Evolutionary conservation across 2,888 invertebrate genomes (phyloP).

Genomic region (Ctenicera cuprea): DNA sequence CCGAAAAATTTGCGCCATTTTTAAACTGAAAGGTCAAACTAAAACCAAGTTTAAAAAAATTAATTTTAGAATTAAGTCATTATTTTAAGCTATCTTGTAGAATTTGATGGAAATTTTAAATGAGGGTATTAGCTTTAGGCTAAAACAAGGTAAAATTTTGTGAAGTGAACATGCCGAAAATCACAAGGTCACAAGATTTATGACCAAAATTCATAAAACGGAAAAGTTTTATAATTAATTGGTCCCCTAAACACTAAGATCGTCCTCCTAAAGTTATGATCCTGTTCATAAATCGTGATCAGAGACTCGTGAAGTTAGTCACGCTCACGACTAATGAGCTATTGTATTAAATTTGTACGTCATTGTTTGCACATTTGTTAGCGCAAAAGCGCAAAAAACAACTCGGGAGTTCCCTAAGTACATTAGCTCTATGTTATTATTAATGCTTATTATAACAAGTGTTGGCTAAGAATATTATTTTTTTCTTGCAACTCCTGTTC

Average conservation of each 20-base stretch:
- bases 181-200: too few relatives aligned
- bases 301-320: conserved; percentile 1
- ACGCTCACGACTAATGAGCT: conserved; percentile 3
- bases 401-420: conserved; percentile 24
- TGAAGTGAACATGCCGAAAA: too few relatives aligned
- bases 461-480: not conserved
- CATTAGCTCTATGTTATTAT: conserved; percentile 1
- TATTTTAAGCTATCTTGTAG: too few relatives aligned
- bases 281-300: not conserved
- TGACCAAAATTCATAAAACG: too few relatives aligned
- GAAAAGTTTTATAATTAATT: too few relatives aligned
- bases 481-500: not conserved
- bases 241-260: not conserved
- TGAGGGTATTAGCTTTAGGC: too few relatives aligned
- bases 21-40: too few relatives aligned
- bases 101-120: too few relatives aligned
- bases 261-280: not conserved
- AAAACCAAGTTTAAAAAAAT: too few relatives aligned
- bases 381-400: conserved; percentile 3
- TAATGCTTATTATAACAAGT: conserved; percentile 11
- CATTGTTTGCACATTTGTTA: conserved; percentile 22
- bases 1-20: too few relatives aligned
- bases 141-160: too few relatives aligned
- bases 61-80: too few relatives aligned
- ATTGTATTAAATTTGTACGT: conserved; percentile 1